Evolutionary conservation across 1,140 invertebrate genomes (phyloP), one percentile per base, ranked within the genome.

Genomic region (Harlomillsia oculata): DNA sequence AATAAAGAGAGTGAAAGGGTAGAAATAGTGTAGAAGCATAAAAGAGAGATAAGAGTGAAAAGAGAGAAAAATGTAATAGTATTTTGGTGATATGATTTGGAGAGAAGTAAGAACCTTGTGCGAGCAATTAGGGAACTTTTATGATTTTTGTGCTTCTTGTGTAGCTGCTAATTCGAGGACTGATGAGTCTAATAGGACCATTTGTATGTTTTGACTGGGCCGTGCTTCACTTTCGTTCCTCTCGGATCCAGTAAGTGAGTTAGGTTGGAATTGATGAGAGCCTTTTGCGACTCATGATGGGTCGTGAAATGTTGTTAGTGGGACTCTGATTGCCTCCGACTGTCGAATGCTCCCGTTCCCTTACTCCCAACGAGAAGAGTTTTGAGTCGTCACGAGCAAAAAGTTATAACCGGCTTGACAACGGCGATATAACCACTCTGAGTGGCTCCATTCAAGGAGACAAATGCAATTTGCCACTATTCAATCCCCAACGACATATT

Each of bases 381-480:
- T 16, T 23, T 45, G n/a, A 16, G 43, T 45, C 43, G 25, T 45
- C 43, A 41, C 28, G 45, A 50, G 45, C 37, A 40, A 57, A 50
- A 52, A 58, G 45, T 16, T 50, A 32, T 51, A 57, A 57, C 56
- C 48, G 21, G 56, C 37, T 32, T 46, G 54, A 49, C 54, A 56
- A 56, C 54, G 54, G 54, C 54, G 45, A 43, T 58, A 34, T 53
- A 58, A 58, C 48, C 56, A 49, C 56, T 41, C 56, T 58, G 49
- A 58, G 56, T 58, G 43, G 49, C 56, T 58, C 56, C 43, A 58
- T 58, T 58, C 56, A 58, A 41, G 25, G 49, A 52, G 56, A 41
- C 56, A 58, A 58, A 58, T 58, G 56, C 43, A 58, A 58, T 58
- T 58, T 58, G 34, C 50, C 29, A 44, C 49, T 53, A 52, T 58